phyloP scores from a whole-genome alignment of 1,140 invertebrate genomes.

The Lysiphlebus fabarum region DNA sequence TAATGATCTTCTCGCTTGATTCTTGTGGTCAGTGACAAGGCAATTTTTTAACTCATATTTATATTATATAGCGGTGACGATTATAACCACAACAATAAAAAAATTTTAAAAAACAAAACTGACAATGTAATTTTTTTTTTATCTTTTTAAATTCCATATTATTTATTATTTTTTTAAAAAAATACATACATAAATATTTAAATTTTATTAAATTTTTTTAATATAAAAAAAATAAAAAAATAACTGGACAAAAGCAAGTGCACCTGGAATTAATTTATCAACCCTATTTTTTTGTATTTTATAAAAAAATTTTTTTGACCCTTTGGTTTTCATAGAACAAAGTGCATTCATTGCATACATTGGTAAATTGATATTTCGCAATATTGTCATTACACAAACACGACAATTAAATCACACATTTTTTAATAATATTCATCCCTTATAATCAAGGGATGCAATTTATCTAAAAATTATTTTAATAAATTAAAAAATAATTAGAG shows the following conservation, averaged over 20 bases:
- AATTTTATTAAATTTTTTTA: neutral
- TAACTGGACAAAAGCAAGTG: neutral
- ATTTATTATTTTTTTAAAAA: neutral
- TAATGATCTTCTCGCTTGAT: constrained; percentile 23
- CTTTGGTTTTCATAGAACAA: constrained; percentile 33
- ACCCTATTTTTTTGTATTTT: too few relatives aligned
- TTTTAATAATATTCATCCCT: too few relatives aligned
- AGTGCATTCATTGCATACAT: constrained; percentile 56
- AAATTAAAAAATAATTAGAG: too few relatives aligned
- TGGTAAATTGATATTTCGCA: constrained; percentile 56
- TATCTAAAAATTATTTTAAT: too few relatives aligned
- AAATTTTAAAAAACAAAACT: neutral
- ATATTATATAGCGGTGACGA: constrained; percentile 21
- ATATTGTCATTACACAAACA: constrained; percentile 45
- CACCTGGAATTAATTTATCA: neutral
- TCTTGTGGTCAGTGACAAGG: constrained; percentile 24
- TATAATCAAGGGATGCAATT: too few relatives aligned
- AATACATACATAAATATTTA: neutral
- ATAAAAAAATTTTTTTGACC: too few relatives aligned
- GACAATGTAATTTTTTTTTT: neutral
- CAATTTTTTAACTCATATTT: constrained; percentile 13
- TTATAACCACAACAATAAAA: constrained; percentile 43
- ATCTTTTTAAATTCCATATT: neutral
- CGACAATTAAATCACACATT: too few relatives aligned
- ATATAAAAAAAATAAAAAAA: too few relatives aligned